phyloP scores from a whole-genome alignment of 1,140 invertebrate species.

The Drosophila guanche region DNA sequence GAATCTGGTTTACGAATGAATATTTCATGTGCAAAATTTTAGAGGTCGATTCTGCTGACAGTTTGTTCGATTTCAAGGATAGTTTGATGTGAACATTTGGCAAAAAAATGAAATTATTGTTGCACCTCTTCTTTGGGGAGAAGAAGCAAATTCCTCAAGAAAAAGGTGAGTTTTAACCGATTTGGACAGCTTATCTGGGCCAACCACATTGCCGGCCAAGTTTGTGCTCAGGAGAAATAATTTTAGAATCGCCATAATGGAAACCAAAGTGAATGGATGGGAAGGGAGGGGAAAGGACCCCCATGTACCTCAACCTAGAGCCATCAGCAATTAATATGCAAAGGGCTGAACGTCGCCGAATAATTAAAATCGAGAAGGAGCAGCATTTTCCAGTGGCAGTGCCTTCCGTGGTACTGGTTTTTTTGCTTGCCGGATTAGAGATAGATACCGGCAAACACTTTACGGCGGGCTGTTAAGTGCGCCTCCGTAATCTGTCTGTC shows the following conservation, averaged over 20 bases:
- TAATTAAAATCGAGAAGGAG: slow-evolving; percentile 71
- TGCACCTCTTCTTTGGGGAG: no score
- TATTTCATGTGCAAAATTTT: accelerated
- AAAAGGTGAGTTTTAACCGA: slow-evolving; percentile 22
- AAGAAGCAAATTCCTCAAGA: not conserved
- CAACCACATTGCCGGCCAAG: slow-evolving; percentile 50
- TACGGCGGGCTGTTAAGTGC: slow-evolving; percentile 75
- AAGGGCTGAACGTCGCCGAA: slow-evolving; percentile 57
- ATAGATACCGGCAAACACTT: slow-evolving; percentile 64
- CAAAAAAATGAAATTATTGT: no score
- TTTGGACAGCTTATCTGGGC: slow-evolving; percentile 56
- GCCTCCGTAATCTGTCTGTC: slow-evolving; percentile 72
- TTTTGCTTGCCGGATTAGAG: slow-evolving; percentile 38
- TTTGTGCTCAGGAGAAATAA: slow-evolving; percentile 37
- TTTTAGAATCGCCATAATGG: slow-evolving; percentile 53
- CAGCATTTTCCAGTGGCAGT: slow-evolving; percentile 23
- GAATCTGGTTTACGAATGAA: slow-evolving; percentile 47
- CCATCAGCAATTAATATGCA: slow-evolving; percentile 70
- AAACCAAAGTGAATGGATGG: slow-evolving; percentile 60
- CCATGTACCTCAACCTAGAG: not conserved
- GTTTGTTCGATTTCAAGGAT: slow-evolving; percentile 20
- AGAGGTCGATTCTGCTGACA: not conserved
- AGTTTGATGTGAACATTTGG: slow-evolving; percentile 16
- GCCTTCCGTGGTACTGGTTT: not conserved
- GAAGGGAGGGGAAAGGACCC: not conserved